Base-by-base conservation (phyloP, 2,113 vertebrate genomes). In the Corythaixoides concolor region DNA sequence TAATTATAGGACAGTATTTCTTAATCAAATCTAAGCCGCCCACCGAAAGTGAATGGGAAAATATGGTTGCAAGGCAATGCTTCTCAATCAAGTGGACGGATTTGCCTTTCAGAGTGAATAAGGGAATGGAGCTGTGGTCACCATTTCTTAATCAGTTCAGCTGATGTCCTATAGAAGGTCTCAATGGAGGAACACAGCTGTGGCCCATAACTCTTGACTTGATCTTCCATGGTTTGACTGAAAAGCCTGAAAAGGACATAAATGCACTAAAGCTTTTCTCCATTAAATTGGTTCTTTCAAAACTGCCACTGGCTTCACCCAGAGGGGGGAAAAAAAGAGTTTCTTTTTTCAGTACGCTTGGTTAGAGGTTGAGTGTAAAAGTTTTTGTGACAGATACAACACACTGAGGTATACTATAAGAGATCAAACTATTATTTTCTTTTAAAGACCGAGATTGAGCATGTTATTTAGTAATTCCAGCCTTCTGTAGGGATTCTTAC, bases 171-270 rank as follows among this genome's bases (percentile, higher is more conserved):
- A 83, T 41, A 76, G 67, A 91, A 94, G 68, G 13, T 41, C 68
- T 84, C 95, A 80, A 80, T 63, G 84, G 52, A 62, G 47, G 66
- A 39, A 89, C 93, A 91, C 74, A 89, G 70, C 87, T 89, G 67
- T 27, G 85, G 85, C 80, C 84, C 49, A 87, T 21, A 97, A 92
- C 93, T 96, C 97, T 90, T 93, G 73, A 64, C 82, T 84, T 74
- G 72, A 90, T 81, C 86, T 89, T 78, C 93, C 62, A 93, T 12
- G 62, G 37, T 93, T 74, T 9, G 92, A 9, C 87, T 87, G 70
- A 90, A 97, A 96, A 82, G 85, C 47, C 83, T 92, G 85, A 93
- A 94, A 95, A 94, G 68, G 62, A 49, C 43, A 76, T 37, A 85
- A 95, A 83, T 23, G 77, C 70, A 74, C 85, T 37, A 30, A 93